Conservation (phyloP, 2,888 invertebrate species). For the Imbricaverruca yamaguchii region DNA sequence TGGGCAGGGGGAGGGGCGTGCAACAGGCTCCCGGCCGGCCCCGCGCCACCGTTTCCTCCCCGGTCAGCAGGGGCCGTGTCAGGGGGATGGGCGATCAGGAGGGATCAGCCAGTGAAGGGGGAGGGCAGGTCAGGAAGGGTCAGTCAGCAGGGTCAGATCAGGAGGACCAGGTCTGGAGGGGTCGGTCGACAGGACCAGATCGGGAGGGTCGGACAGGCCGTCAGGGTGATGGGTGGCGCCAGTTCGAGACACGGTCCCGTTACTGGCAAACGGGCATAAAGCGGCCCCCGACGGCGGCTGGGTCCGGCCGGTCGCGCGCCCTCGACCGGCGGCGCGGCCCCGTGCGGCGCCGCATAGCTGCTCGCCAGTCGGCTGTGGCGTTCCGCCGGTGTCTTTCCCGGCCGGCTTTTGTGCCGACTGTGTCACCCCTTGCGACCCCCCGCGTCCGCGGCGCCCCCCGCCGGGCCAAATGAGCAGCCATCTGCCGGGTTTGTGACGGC, state of each 20-base stretch:
- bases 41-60: background rate
- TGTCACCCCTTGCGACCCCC: background rate
- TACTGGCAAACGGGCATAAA: conserved; percentile 4
- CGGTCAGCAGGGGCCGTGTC: no score
- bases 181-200: no score
- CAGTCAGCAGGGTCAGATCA: no score
- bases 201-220: background rate
- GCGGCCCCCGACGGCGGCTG: background rate
- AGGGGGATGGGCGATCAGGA: no score
- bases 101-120: background rate
- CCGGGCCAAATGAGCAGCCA: conserved; percentile 1
- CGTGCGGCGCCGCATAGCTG: conserved; percentile 8
- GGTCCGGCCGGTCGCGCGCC: background rate
- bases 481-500: background rate
- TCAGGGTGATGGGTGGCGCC: background rate
- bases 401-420: background rate
- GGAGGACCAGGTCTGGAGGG: no score
- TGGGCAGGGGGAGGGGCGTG: background rate
- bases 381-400: background rate
- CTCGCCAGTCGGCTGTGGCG: conserved; percentile 12
- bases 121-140: no score
- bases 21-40: background rate
- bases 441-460: background rate
- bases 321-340: background rate
- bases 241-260: background rate